These are phyloP conservation scores for Dendrolimus houi DNA, from an alignment of 2,888 invertebrate genomes.

Conservation along the genomic window DNA sequence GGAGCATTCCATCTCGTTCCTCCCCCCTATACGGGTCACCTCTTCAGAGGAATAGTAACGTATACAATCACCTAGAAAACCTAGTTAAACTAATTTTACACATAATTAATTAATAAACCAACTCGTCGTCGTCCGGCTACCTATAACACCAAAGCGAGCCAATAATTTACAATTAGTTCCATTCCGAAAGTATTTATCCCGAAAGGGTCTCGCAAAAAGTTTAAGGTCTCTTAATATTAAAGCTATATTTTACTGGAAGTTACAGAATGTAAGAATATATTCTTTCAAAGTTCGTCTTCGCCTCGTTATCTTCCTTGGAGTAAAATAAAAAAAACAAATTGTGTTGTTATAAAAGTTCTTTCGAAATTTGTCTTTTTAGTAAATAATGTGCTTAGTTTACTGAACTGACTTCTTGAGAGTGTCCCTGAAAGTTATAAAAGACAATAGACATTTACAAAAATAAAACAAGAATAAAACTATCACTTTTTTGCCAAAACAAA, in stretches of 20 bases:
- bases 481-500: too few species aligned
- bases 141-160: too few species aligned
- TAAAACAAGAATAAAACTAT: too few species aligned
- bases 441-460: too few species aligned
- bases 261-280: conserved; percentile 1
- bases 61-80: too few species aligned
- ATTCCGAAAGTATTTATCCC: background rate
- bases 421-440: too few species aligned
- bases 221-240: background rate
- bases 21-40: too few species aligned
- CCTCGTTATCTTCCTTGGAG: conserved; percentile 1
- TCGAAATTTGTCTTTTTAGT: conserved; percentile 2
- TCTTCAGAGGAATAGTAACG: too few species aligned
- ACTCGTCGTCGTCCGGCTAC: too few species aligned
- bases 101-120: too few species aligned
- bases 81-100: too few species aligned
- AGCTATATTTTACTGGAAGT: background rate
- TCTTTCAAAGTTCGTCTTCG: background rate
- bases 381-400: background rate
- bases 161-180: background rate
- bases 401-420: background rate
- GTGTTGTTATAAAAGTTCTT: conserved; percentile 4
- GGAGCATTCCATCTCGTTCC: too few species aligned
- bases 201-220: background rate
- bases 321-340: conserved; percentile 5